A percentile compares a stretch with the other conserved stretches of the same genome.
Conservation (phyloP, 2,888 invertebrate genomes). For the Ellobium chinense region DNA sequence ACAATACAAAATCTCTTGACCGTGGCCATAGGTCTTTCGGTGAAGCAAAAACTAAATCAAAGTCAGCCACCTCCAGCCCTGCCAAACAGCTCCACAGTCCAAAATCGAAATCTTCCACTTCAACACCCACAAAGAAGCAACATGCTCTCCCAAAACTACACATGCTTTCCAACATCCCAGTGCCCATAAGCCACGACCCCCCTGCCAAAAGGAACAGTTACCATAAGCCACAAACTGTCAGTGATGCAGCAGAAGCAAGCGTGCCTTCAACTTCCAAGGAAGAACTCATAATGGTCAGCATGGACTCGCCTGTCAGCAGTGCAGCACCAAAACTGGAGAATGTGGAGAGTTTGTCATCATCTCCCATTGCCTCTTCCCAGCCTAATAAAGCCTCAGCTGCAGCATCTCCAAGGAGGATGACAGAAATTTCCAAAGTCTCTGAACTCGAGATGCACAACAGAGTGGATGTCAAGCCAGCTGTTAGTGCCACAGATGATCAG, state of each 20-base stretch:
- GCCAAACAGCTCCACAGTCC: slow-evolving; percentile 26
- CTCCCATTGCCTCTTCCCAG: background rate
- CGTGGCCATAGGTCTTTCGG: background rate
- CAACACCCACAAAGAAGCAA: slow-evolving; percentile 1
- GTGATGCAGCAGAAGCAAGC: background rate
- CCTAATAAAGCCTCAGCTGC: background rate
- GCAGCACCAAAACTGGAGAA: background rate
- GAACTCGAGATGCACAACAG: background rate
- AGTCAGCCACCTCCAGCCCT: slow-evolving; percentile 9
- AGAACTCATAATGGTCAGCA: no score
- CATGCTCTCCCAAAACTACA: slow-evolving; percentile 8
- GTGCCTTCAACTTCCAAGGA: slow-evolving; percentile 15
- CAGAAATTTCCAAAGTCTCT: background rate
- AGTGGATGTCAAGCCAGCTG: background rate
- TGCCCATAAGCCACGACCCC: slow-evolving; percentile 40
- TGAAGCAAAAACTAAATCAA: background rate
- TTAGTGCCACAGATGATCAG: background rate
- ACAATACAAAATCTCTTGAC: slow-evolving; percentile 10
- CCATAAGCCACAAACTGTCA: background rate
- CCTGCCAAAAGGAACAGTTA: slow-evolving; percentile 11
- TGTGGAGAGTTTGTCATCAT: background rate
- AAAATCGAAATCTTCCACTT: slow-evolving; percentile 3
- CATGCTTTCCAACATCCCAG: slow-evolving; percentile 45
- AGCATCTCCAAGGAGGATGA: background rate
- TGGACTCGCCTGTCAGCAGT: background rate